phyloP scores from a whole-genome alignment of 1,140 invertebrate genomes.

The Platorchestia sp. region DNA sequence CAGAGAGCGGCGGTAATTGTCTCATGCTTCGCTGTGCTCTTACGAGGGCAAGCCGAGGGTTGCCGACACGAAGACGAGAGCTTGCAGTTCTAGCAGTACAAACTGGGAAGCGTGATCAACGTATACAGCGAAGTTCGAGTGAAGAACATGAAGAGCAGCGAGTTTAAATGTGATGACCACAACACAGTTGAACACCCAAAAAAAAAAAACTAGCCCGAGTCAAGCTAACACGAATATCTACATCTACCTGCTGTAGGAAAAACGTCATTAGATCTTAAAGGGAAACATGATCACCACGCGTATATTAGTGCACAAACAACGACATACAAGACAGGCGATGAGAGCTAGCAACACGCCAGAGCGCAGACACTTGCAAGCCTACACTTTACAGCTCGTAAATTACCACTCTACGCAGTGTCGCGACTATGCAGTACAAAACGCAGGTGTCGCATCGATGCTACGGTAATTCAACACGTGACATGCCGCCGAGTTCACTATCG shows the following conservation, averaged over 20 bases:
- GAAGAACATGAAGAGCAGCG: slow-evolving; percentile 18
- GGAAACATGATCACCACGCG: slow-evolving; percentile 21
- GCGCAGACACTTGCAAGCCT: not conserved
- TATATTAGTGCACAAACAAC: slow-evolving; percentile 33
- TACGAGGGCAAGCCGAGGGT: not conserved
- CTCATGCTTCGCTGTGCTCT: too few species aligned
- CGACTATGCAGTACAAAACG: not conserved
- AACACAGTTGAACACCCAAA: not conserved
- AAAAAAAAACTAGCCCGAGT: not conserved
- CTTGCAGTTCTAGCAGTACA: not conserved
- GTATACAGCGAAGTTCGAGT: not conserved
- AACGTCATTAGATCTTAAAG: not conserved
- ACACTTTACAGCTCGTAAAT: not conserved
- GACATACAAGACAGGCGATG: slow-evolving; percentile 3
- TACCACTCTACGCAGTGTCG: not conserved
- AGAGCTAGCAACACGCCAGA: not conserved
- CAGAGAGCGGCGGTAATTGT: not conserved
- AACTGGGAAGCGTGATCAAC: not conserved
- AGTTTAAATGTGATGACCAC: not conserved
- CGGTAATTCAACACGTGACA: not conserved
- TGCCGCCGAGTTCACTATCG: not conserved
- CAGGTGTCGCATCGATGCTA: not conserved
- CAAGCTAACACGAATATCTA: slow-evolving; percentile 26
- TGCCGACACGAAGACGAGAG: not conserved
- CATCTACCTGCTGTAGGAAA: slow-evolving; percentile 35